phyloP scores from a whole-genome alignment of 2,797 vertebrate genomes.

The Apogon talboti region DNA sequence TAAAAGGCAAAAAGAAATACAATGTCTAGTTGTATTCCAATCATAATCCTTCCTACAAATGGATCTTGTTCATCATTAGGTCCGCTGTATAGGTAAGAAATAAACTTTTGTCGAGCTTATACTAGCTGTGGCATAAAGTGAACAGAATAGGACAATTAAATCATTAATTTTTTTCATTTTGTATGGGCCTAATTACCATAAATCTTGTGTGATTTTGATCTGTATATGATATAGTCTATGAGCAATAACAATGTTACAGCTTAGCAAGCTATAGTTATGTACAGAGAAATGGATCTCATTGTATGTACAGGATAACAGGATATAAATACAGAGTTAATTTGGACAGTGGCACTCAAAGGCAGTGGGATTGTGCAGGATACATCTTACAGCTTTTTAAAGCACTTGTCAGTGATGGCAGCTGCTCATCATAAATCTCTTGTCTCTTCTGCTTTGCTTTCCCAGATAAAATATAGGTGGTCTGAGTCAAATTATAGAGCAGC shows the following conservation, averaged over 20 bases:
- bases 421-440: conserved; percentile 55
- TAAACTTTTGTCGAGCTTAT: no score
- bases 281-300: neutral
- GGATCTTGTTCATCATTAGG: no score
- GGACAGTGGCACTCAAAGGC: conserved; percentile 11
- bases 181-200: no score
- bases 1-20: no score
- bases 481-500: conserved; percentile 15
- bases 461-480: conserved; percentile 25
- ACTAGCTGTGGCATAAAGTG: no score
- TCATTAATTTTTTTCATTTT: no score
- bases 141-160: no score
- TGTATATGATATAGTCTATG: neutral
- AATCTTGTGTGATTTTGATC: neutral
- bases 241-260: neutral
- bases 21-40: no score
- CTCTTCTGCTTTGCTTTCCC: conserved; percentile 34
- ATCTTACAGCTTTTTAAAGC: conserved; percentile 40
- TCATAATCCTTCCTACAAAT: no score
- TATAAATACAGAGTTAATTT: neutral
- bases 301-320: neutral
- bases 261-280: neutral
- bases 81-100: no score
- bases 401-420: conserved; percentile 42
- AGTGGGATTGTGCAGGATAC: conserved; percentile 4